phyloP scores from a whole-genome alignment of 2,797 vertebrate genomes.

The Hyperoplus immaculatus region DNA sequence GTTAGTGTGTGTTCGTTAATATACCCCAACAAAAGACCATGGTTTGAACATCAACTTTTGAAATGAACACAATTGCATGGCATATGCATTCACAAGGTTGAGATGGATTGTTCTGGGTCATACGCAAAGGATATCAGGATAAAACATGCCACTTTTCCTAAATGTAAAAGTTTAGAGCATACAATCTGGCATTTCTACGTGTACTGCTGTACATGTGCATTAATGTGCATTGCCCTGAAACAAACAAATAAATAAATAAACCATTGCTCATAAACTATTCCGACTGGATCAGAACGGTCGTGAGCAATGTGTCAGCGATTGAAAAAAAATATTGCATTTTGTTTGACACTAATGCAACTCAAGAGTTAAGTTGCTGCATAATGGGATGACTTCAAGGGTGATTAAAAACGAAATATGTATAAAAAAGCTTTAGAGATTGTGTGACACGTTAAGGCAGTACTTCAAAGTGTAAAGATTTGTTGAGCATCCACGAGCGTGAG shows the following conservation, averaged over 20 bases:
- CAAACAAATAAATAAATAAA: neutral
- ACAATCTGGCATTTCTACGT: too few species aligned
- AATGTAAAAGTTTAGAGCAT: constrained; percentile 16
- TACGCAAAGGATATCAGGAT: constrained; percentile 1
- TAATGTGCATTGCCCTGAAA: too few species aligned
- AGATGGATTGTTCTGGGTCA: neutral
- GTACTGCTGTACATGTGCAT: too few species aligned
- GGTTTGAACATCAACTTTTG: neutral
- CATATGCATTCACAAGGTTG: neutral
- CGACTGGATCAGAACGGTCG: neutral
- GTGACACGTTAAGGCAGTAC: constrained; percentile 22
- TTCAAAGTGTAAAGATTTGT: constrained; percentile 49
- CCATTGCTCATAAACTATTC: neutral
- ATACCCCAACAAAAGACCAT: too few species aligned
- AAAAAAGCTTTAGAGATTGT: constrained; percentile 24
- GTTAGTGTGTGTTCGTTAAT: too few species aligned
- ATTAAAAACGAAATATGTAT: constrained; percentile 2
- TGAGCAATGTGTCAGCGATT: constrained; percentile 9
- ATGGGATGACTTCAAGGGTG: constrained; percentile 28
- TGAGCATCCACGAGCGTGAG: neutral
- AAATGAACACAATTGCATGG: neutral
- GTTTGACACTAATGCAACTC: constrained; percentile 35
- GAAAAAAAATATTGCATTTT: constrained; percentile 12
- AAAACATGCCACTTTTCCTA: constrained; percentile 3
- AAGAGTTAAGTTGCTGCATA: neutral